Conservation (phyloP, 1,140 invertebrate species). For the Rhagoletis pomonella region DNA sequence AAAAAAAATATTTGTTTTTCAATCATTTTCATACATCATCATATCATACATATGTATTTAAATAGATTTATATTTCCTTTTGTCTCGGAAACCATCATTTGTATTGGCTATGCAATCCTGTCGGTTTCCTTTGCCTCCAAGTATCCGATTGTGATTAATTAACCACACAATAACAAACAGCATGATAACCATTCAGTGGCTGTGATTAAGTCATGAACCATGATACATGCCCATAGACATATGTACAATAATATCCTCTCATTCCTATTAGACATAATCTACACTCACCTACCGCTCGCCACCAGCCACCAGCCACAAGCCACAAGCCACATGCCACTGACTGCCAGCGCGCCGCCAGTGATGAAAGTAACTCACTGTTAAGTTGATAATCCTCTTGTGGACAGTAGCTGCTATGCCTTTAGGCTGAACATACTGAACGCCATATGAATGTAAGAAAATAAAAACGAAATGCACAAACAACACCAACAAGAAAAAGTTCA, state of each 20-base stretch:
- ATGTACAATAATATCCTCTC: not conserved
- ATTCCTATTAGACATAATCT: not conserved
- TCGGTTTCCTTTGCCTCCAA: not conserved
- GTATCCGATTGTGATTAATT: constrained; percentile 59
- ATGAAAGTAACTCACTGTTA: constrained; percentile 27
- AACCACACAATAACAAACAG: constrained; percentile 57
- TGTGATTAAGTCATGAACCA: constrained; percentile 57
- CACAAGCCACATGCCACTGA: not conserved
- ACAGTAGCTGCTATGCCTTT: not conserved
- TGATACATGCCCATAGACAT: not conserved
- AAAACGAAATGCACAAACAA: not conserved
- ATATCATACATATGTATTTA: not conserved
- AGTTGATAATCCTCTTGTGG: constrained; percentile 42
- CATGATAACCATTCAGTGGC: constrained; percentile 53
- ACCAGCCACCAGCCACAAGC: no score
- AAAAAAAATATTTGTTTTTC: no score
- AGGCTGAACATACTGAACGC: not conserved
- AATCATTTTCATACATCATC: no score
- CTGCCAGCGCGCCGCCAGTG: not conserved
- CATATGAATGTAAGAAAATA: not conserved
- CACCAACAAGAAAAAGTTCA: not conserved
- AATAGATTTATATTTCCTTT: not conserved
- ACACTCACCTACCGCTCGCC: not conserved
- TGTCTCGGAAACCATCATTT: not conserved
- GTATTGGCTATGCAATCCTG: not conserved